Evolutionary conservation across 2,113 vertebrate species (phyloP).

Genomic region (Eurypyga helias): DNA sequence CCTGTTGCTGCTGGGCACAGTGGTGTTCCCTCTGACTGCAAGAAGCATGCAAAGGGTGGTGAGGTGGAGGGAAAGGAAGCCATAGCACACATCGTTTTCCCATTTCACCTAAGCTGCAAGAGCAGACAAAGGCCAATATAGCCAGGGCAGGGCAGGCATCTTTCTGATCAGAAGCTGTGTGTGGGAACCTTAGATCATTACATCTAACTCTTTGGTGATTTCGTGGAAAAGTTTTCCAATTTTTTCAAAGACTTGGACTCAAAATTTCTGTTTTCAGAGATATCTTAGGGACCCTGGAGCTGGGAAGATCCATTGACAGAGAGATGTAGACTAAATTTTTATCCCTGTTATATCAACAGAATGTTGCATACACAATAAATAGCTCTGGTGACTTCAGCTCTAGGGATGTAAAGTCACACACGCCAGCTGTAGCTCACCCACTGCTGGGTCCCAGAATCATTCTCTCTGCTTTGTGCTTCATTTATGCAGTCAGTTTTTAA

Average conservation of each 20-base stretch:
- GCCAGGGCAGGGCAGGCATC: not conserved
- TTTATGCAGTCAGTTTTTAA: constrained; percentile 31
- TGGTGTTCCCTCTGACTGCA: not conserved
- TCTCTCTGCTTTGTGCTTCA: constrained; percentile 25
- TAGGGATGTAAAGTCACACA: not conserved
- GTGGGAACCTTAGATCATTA: not conserved
- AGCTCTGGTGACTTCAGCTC: not conserved
- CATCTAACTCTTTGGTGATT: not conserved
- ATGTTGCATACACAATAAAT: not conserved
- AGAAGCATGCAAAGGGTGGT: not conserved
- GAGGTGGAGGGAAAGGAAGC: not conserved
- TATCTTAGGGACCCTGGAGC: not conserved
- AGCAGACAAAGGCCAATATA: not conserved
- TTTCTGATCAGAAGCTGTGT: not conserved
- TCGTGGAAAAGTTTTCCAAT: not conserved
- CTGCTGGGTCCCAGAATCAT: not conserved
- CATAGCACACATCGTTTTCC: rapidly evolving
- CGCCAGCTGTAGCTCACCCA: not conserved
- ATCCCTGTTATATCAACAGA: not conserved
- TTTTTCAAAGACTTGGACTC: not conserved
- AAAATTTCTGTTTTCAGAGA: not conserved
- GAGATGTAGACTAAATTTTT: not conserved
- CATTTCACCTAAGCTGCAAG: not conserved
- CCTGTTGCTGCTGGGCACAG: not conserved
- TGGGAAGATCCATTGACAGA: not conserved